These are phyloP conservation scores for Diorhabda elongata DNA, from an alignment of 1,140 invertebrate genomes.

Conservation along the genomic window DNA sequence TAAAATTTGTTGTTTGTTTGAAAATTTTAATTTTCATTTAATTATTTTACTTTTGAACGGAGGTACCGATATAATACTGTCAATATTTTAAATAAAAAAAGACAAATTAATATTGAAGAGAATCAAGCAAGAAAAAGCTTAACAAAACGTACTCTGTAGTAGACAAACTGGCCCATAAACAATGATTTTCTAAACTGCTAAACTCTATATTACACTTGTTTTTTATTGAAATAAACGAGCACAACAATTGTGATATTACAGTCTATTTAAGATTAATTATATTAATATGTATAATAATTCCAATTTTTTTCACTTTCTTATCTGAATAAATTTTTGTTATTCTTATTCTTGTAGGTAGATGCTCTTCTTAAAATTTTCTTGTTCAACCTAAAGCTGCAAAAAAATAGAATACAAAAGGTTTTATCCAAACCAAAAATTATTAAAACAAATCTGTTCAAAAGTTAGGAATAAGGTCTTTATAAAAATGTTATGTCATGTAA, in stretches of 20 bases:
- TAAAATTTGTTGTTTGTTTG: no score
- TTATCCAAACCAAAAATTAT: neutral
- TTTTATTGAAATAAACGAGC: constrained; percentile 18
- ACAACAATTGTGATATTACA: constrained; percentile 16
- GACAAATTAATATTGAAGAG: no score
- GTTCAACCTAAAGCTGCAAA: constrained; percentile 21
- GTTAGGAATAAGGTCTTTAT: no score
- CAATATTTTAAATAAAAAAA: no score
- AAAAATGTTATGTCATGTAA: no score
- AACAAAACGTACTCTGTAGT: neutral
- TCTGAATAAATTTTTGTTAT: neutral
- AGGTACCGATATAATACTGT: no score
- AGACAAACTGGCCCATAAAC: neutral
- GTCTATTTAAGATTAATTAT: constrained; percentile 17
- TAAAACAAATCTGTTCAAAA: no score
- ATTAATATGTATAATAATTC: constrained; percentile 15
- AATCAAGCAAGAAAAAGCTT: neutral
- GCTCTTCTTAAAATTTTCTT: constrained; percentile 3
- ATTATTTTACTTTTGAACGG: no score
- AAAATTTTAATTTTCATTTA: no score
- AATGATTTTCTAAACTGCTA: neutral
- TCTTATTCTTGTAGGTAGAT: neutral
- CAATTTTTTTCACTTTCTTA: constrained; percentile 5
- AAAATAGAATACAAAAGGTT: constrained; percentile 8
- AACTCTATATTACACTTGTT: constrained; percentile 9